Base-by-base conservation (phyloP, 2,888 invertebrate genomes). In the Sepioteuthis lessoniana region DNA sequence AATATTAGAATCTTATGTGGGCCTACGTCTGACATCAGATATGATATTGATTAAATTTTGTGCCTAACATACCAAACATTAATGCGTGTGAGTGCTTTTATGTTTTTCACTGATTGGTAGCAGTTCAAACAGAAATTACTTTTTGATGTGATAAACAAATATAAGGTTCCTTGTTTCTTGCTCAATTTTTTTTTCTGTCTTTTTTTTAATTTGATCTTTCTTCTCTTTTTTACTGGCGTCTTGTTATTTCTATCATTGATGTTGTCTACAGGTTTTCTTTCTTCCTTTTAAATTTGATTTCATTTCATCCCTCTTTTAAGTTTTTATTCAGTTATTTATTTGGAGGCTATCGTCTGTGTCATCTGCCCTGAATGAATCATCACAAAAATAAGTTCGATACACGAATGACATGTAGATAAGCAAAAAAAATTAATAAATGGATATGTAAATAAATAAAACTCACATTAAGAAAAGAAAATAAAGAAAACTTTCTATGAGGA, bases 81-180 rank as follows among this genome's bases (percentile, higher is more conserved):
- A 76, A 76, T n/a, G n/a, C 16, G n/a, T 76, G 76, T 76, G 16
- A 76, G n/a, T 55, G 35, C n/a, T n/a, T 60, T 76, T n/a, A 76
- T 16, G n/a, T 35, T n/a, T n/a, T n/a, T 35, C 13, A 13, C 16
- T 76, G 76, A 76, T 76, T 76, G 76, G n/a, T 76, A 76, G 19
- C n/a, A 76, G 76, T 76, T 76, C 76, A 76, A 76, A 76, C 16
- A n/a, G 13, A 76, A 76, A 19, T n/a, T 35, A 76, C 76, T n/a
- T 76, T 76, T 76, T 76, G 76, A 76, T n/a, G 76, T n/a, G n/a
- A 76, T 76, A 76, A n/a, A 76, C 76, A 76, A 76, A 76, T 35
- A 76, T n/a, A 76, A 76, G 35, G n/a, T n/a, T 76, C 2, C 21
- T 55, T n/a, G 31, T 10, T 76, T 76, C 0, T 1, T 8, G 31